These are phyloP conservation scores for Mystacornis crossleyi DNA, from an alignment of 2,113 vertebrate genomes.

Conservation along the genomic window DNA sequence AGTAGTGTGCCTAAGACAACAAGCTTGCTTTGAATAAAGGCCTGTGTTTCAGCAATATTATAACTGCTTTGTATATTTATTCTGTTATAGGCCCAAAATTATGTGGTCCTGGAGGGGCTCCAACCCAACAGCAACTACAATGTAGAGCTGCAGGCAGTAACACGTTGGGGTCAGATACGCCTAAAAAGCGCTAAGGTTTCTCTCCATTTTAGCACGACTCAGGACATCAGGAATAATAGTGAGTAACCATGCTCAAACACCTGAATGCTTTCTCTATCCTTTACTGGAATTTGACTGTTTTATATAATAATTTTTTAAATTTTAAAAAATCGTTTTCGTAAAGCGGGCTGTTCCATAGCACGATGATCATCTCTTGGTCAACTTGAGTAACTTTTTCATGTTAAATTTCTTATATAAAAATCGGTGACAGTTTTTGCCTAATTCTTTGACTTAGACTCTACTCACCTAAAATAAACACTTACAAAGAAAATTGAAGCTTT, in stretches of 20 bases:
- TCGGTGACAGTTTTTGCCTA: not conserved
- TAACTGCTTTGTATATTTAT: not conserved
- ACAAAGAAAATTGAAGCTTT: not conserved
- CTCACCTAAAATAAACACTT: not conserved
- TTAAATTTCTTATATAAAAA: not conserved
- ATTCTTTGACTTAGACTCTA: not conserved
- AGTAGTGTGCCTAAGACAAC: not conserved
- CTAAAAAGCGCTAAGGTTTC: slow-evolving; percentile 90
- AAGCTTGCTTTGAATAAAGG: not conserved
- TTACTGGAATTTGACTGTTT: not conserved
- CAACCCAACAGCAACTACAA: slow-evolving; percentile 85
- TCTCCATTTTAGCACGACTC: slow-evolving; percentile 81
- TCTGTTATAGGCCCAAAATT: slow-evolving; percentile 79
- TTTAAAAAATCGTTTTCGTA: not conserved
- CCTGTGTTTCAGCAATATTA: not conserved
- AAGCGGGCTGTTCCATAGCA: not conserved
- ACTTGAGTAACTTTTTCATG: not conserved
- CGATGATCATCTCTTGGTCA: not conserved
- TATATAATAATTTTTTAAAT: not conserved
- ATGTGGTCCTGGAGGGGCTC: slow-evolving; percentile 86
- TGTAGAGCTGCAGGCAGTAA: slow-evolving; percentile 89
- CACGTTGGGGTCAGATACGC: slow-evolving; percentile 91
- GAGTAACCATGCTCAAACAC: slow-evolving; percentile 33
- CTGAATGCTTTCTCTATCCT: not conserved
- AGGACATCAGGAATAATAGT: slow-evolving; percentile 74